Evolutionary conservation across 2,888 invertebrate genomes (phyloP), one percentile per base, ranked within the genome.

Genomic region (Spilarctia lutea): DNA sequence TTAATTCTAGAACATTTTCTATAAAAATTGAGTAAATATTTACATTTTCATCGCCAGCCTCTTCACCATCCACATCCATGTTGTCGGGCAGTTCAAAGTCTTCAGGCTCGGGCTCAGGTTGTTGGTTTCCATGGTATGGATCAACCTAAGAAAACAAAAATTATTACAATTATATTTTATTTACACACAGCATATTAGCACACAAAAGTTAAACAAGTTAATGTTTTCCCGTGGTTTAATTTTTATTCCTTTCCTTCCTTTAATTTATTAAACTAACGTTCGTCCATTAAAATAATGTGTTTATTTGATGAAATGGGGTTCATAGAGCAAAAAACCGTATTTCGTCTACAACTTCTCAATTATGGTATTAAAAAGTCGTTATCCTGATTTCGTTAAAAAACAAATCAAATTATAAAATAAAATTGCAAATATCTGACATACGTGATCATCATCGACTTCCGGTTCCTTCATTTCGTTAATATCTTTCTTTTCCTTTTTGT

Each of bases 31-130:
- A 10, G 3, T 27, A 48, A 52, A 16, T n/a, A 68, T 74, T 75
- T 89, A 93, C 93, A 86, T 96, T 79, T 67, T 83, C 93, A 79
- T 97, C 96, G 30, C 97, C 97, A 13, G 94, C 87, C 60, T 97
- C 88, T 96, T 97, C 82, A 94, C 97, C 98, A 86, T 99, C 98
- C 30, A 98, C 93, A 82, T 98, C 97, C 84, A 98, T 95, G 91
- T 99, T 98, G 65, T 99, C 98, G 0, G 99, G 98, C 77, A 99
- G 92, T 87, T 99, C 98, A 91, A 99, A 97, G 70, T 98, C 97
- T 91, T 99, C 98, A 0, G 98, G 97, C 88, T 99, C 98, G 0
- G 98, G 97, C 20, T 97, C 96, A 67, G 97, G 97, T 83, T 97
- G 97, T 79, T 98, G 96, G 73, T 98, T 97, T 63, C 98, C 98